Percentiles rank a stretch among this genome's conserved stretches.
Evolutionary conservation across 2,113 vertebrate genomes (phyloP).

Genomic region (Mesitornis unicolor): DNA sequence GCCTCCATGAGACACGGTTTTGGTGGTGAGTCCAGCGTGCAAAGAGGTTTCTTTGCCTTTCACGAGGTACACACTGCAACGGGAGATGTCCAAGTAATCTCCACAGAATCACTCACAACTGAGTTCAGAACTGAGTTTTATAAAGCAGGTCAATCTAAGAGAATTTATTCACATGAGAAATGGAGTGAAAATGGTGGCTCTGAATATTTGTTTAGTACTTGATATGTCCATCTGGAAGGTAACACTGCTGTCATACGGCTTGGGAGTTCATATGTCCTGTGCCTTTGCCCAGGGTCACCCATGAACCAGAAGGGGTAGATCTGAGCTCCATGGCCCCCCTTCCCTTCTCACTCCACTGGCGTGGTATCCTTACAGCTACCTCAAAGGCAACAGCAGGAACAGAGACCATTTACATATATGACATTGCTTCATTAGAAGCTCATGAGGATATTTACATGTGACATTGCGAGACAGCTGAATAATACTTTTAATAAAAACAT

Average conservation of each 20-base stretch:
- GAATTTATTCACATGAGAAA: not conserved
- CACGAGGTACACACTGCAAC: accelerated
- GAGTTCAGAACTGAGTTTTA: not conserved
- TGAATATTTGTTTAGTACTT: not conserved
- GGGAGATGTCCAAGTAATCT: not conserved
- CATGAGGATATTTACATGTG: not conserved
- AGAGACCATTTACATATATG: not conserved
- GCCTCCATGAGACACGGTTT: not conserved
- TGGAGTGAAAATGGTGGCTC: not conserved
- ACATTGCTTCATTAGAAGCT: not conserved
- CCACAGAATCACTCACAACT: not conserved
- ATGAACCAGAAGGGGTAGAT: not conserved
- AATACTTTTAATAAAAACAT: not conserved
- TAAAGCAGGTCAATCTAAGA: not conserved
- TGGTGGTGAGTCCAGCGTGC: not conserved
- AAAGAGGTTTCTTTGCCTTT: not conserved
- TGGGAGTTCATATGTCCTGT: not conserved
- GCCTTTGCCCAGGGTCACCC: not conserved
- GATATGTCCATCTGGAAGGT: not conserved
- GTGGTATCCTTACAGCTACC: not conserved
- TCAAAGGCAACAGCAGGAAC: not conserved
- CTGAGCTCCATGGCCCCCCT: not conserved
- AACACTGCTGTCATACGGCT: not conserved
- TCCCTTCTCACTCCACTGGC: not conserved
- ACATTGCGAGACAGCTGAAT: not conserved